phyloP scores from a whole-genome alignment of 2,888 invertebrate species.

The Mythimna pallens region DNA sequence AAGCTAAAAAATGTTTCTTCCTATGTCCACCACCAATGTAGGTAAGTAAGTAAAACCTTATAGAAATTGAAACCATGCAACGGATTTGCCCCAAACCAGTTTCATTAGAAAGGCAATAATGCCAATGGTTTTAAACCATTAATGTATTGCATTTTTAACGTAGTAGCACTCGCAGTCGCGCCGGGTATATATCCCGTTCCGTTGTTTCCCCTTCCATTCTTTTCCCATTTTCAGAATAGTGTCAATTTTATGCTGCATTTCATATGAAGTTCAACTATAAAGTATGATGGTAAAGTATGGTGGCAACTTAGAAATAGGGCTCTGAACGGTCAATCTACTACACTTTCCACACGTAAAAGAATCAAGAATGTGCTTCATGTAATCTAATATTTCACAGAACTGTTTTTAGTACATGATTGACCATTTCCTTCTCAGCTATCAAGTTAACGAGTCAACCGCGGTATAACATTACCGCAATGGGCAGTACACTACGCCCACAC shows the following conservation, averaged over 20 bases:
- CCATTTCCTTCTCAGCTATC: conserved; percentile 50
- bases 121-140: too few species aligned
- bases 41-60: too few species aligned
- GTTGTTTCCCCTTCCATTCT: not conserved
- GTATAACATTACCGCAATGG: conserved; percentile 45
- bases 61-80: too few species aligned
- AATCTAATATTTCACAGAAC: conserved; percentile 23
- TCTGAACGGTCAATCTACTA: not conserved
- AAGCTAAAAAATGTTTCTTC: too few species aligned
- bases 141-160: too few species aligned
- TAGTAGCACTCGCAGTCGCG: too few species aligned
- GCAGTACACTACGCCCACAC: conserved; percentile 50
- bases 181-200: not conserved
- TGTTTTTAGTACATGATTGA: conserved; percentile 38
- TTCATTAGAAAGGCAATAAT: too few species aligned
- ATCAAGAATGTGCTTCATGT: not conserved
- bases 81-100: too few species aligned
- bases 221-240: not conserved
- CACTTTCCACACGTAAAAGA: not conserved
- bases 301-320: not conserved
- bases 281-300: too few species aligned
- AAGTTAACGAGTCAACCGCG: conserved; percentile 28
- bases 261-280: not conserved
- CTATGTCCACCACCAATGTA: too few species aligned
- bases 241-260: not conserved